phyloP scores from a whole-genome alignment of 2,113 vertebrate species.

The Pipa parva region DNA sequence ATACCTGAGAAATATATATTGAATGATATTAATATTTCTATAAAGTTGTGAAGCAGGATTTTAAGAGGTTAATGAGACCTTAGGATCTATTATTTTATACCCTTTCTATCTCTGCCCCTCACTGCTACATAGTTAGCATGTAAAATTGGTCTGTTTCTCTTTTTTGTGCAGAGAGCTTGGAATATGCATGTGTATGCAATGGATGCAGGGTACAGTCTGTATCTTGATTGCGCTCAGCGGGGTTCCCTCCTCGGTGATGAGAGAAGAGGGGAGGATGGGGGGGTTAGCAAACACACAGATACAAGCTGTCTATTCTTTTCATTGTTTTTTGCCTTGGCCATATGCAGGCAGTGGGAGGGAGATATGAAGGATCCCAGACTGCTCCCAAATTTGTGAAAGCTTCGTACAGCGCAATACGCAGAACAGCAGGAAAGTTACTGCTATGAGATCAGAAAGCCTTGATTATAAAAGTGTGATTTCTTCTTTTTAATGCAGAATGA shows the following conservation, averaged over 20 bases:
- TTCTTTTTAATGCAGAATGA: conserved; percentile 28
- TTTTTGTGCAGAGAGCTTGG: conserved; percentile 37
- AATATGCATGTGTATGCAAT: conserved; percentile 42
- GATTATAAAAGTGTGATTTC: conserved; percentile 43
- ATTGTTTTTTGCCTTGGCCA: conserved; percentile 40
- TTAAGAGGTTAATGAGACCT: conserved; percentile 22
- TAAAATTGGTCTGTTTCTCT: conserved; percentile 38
- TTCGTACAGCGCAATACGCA: conserved; percentile 40
- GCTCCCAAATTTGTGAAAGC: conserved; percentile 42
- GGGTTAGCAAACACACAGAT: conserved; percentile 37
- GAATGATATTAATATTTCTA: not conserved
- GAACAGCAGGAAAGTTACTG: conserved; percentile 43
- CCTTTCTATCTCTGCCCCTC: conserved; percentile 1
- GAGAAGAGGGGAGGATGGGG: conserved; percentile 34
- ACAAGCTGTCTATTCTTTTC: conserved; percentile 42
- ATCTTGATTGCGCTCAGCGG: conserved; percentile 43
- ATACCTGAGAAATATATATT: not conserved
- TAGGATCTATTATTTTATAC: conserved; percentile 1
- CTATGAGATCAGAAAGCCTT: conserved; percentile 38
- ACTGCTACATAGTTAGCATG: conserved; percentile 31
- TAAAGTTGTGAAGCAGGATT: not conserved
- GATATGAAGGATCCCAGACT: conserved; percentile 42
- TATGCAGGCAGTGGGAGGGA: conserved; percentile 44
- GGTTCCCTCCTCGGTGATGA: conserved; percentile 42
- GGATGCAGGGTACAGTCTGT: conserved; percentile 42